Evolutionary conservation across 2,797 vertebrate genomes (phyloP), one percentile per base, ranked within the genome.

Genomic region (Artibeus jamaicensis): DNA sequence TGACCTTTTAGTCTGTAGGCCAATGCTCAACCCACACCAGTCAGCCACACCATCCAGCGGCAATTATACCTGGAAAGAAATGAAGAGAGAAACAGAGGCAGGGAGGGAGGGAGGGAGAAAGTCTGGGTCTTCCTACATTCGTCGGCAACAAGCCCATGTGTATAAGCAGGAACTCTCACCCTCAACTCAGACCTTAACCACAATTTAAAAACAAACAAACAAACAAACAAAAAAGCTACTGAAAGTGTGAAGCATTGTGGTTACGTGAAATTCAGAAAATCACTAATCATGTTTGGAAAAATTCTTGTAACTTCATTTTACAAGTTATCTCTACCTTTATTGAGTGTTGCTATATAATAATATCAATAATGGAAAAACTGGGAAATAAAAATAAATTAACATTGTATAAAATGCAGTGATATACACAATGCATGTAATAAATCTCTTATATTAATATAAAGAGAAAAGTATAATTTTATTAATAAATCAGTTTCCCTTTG

Each of bases 221-320:
- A 73, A 73, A 73, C 9, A 73, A 46, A 73, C 21, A 74, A n/a
- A 48, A n/a, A 8, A 83, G 34, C 18, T 70, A 48, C 22, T 70
- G 22, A 88, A 83, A 70, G 42, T 68, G 6, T 83, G 29, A 87
- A 92, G 68, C 15, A 55, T 86, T 86, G 37, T 65, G 32, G 37
- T 53, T 44, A 53, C 34, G 50, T 70, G 70, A 92, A 84, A 62
- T 67, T 42, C 29, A 88, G 50, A 91, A 86, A 76, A 77, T 83
- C 70, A 87, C 34, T 77, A 83, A 92, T 26, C 59, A 44, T 70
- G 34, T 48, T 83, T 88, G 76, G 42, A 83, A 95, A 95, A 92
- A 68, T 42, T 59, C 42, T 77, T 68, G n/a, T 79, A 91, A 57
- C 48, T 91, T 29, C 57, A 22, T 67, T 44, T 74, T 73, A 12